These are phyloP conservation scores for Spilogale gracilis DNA, from an alignment of 2,113 vertebrate genomes.

Conservation along the genomic window DNA sequence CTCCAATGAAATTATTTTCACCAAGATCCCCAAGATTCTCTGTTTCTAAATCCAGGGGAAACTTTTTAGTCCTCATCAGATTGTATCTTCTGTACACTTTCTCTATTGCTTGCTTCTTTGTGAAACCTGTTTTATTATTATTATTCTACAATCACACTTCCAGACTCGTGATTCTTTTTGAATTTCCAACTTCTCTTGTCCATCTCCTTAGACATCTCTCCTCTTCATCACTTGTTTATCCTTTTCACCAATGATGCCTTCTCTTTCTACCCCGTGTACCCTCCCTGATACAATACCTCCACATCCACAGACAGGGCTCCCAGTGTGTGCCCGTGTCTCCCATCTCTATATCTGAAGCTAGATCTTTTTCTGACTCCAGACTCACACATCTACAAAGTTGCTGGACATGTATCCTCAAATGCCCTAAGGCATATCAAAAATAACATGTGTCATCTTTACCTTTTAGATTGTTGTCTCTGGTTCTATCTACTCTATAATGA, in stretches of 20 bases:
- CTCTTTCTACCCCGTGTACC: background rate
- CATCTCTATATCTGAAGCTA: background rate
- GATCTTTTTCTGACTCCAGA: background rate
- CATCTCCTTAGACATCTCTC: background rate
- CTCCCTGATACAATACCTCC: background rate
- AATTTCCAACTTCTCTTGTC: background rate
- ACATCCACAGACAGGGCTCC: background rate
- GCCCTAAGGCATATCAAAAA: background rate
- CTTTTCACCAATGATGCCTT: background rate
- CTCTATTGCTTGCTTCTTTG: background rate
- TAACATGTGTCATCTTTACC: background rate
- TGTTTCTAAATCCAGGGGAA: conserved; percentile 23
- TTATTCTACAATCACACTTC: background rate
- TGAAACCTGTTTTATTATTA: background rate
- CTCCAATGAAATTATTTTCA: conserved; percentile 5
- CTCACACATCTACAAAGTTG: background rate
- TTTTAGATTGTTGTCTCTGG: background rate
- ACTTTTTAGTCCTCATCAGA: background rate
- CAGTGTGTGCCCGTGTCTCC: background rate
- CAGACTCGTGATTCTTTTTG: background rate
- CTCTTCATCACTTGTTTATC: background rate
- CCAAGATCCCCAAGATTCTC: background rate
- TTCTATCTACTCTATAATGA: background rate
- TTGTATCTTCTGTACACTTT: background rate
- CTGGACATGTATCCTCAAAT: background rate